Conservation (phyloP, 2,888 invertebrate species). For the Orthosia incerta region DNA sequence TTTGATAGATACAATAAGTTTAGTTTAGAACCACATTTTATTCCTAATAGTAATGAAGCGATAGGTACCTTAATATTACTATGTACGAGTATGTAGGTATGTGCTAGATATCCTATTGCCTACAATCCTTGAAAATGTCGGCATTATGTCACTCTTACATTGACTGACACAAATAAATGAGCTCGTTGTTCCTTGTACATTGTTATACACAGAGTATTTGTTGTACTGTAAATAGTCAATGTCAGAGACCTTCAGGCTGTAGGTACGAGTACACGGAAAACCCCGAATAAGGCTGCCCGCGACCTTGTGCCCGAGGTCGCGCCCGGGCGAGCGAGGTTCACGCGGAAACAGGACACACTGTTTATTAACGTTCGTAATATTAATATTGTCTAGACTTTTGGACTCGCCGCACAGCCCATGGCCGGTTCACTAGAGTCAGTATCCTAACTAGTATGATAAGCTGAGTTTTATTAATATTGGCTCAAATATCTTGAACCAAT, state of each 20-base stretch:
- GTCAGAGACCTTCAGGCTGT: constrained; percentile 83
- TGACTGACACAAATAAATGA: constrained; percentile 65
- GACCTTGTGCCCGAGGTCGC: constrained; percentile 83
- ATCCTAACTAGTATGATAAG: constrained; percentile 37
- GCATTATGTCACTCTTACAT: constrained; percentile 65
- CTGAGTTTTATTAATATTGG: constrained; percentile 4
- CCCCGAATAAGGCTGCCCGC: constrained; percentile 77
- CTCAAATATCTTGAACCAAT: constrained; percentile 14
- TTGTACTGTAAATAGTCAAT: constrained; percentile 79
- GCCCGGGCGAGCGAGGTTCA: constrained; percentile 72
- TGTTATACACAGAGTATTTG: constrained; percentile 67
- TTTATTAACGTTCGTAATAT: constrained; percentile 48
- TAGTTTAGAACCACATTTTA: neutral
- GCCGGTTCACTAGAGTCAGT: constrained; percentile 15
- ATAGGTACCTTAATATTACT: constrained; percentile 3
- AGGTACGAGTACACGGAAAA: constrained; percentile 84
- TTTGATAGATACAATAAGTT: neutral
- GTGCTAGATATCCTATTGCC: constrained; percentile 56
- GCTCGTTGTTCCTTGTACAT: constrained; percentile 68
- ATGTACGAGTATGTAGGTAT: constrained; percentile 6
- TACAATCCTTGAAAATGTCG: constrained; percentile 65
- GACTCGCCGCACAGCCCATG: constrained; percentile 39
- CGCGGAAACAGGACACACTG: constrained; percentile 77
- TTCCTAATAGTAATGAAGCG: neutral
- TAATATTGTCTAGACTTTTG: constrained; percentile 62